Conservation (phyloP, 2,888 invertebrate species). For the Folsomia candida region DNA sequence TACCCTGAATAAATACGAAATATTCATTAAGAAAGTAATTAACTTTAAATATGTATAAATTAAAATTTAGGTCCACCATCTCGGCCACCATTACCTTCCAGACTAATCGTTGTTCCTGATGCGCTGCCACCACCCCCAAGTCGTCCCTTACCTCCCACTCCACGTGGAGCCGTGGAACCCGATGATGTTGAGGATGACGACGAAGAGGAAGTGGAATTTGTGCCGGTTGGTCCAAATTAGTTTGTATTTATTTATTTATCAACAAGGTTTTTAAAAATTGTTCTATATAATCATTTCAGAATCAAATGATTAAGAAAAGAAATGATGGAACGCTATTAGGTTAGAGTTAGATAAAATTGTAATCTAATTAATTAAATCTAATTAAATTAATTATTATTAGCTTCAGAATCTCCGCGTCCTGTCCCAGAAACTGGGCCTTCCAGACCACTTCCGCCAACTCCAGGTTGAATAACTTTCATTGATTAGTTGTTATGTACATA, state of each 20-base stretch:
- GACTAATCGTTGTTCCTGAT: conserved; percentile 85
- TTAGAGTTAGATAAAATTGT: too few species aligned
- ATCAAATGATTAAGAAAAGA: too few species aligned
- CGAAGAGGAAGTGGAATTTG: conserved; percentile 62
- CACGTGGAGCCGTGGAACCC: conserved; percentile 50
- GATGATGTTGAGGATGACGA: conserved; percentile 64
- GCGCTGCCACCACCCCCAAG: conserved; percentile 68
- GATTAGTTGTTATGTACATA: too few species aligned
- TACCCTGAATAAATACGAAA: too few species aligned
- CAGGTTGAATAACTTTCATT: too few species aligned
- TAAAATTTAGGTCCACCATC: conserved; percentile 69
- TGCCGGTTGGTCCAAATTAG: too few species aligned
- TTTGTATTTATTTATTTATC: too few species aligned
- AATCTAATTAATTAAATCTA: too few species aligned
- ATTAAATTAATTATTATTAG: conserved; percentile 48
- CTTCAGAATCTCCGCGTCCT: conserved; percentile 92
- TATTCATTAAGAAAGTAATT: neutral
- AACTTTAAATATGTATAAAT: neutral
- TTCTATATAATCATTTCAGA: too few species aligned
- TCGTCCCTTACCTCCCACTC: conserved; percentile 63
- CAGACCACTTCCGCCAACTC: conserved; percentile 89
- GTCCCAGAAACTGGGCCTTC: conserved; percentile 75
- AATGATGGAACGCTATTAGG: conserved; percentile 81
- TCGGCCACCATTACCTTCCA: conserved; percentile 82
- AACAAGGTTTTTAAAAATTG: too few species aligned